A percentile compares a stretch with the other conserved stretches of the same genome.
These are phyloP conservation scores for Thinocorus orbignyianus DNA, from an alignment of 2,113 vertebrate species.

Conservation along the genomic window DNA sequence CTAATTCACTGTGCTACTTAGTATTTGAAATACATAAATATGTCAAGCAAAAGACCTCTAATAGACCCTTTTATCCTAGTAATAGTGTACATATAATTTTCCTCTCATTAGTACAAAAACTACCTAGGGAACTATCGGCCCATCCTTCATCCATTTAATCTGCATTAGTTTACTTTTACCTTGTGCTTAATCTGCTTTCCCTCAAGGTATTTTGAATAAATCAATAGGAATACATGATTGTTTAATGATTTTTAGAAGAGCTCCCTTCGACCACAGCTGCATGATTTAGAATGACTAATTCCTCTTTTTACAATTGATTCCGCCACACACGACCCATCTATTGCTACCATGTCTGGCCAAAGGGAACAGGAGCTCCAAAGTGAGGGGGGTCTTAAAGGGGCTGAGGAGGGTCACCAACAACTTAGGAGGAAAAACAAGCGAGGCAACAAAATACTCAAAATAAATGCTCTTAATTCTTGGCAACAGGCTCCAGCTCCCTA, in stretches of 20 bases:
- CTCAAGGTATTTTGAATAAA: slow-evolving; percentile 99
- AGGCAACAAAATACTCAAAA: not conserved
- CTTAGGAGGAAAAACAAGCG: not conserved
- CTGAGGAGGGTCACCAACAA: not conserved
- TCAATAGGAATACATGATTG: slow-evolving; percentile 99
- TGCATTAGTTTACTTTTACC: slow-evolving; percentile 96
- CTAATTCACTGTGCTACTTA: slow-evolving; percentile 91
- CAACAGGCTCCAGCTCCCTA: not conserved
- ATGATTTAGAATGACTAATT: slow-evolving; percentile 99
- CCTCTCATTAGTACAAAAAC: slow-evolving; percentile 95
- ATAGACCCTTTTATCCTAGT: slow-evolving; percentile 97
- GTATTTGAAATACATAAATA: slow-evolving; percentile 98
- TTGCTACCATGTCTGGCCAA: slow-evolving; percentile 75
- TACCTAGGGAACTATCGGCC: slow-evolving; percentile 84
- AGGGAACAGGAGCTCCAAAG: slow-evolving; percentile 5
- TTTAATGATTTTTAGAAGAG: slow-evolving; percentile 99
- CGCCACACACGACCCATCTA: slow-evolving; percentile 65
- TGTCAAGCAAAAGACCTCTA: slow-evolving; percentile 94
- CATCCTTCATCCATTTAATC: slow-evolving; percentile 97
- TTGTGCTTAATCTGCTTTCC: slow-evolving; percentile 96
- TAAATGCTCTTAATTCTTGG: not conserved
- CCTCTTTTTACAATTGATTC: slow-evolving; percentile 97
- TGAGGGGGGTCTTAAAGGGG: slow-evolving; percentile 6
- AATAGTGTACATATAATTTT: slow-evolving; percentile 99
- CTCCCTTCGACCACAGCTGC: slow-evolving; percentile 94